These are phyloP conservation scores for Eulemur albifrons DNA, from an alignment of 2,797 vertebrate species.

Conservation along the genomic window DNA sequence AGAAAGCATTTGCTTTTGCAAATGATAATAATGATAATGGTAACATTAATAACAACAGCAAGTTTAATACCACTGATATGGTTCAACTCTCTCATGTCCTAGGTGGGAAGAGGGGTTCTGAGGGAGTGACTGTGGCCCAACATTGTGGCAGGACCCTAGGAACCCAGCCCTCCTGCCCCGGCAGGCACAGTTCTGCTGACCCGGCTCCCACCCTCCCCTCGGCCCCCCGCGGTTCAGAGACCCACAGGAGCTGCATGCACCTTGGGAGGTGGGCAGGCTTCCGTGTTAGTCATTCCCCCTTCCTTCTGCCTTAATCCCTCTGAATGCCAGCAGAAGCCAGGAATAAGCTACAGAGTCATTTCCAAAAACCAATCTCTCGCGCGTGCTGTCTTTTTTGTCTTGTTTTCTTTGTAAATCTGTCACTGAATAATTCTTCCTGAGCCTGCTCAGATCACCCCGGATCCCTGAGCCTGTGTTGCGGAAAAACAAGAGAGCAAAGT, in stretches of 20 bases:
- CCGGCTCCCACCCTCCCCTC: background rate
- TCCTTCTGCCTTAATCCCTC: constrained; percentile 4
- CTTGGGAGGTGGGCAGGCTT: background rate
- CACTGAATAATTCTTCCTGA: constrained; percentile 30
- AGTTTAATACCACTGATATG: background rate
- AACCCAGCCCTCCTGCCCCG: background rate
- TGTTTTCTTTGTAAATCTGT: constrained; percentile 48
- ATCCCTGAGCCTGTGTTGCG: background rate
- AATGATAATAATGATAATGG: background rate
- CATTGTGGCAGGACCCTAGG: background rate
- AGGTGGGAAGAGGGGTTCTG: background rate
- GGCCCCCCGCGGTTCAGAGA: rapidly evolving
- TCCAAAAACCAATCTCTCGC: constrained; percentile 5
- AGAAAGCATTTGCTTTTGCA: background rate
- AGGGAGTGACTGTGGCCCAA: background rate
- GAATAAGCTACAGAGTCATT: constrained; percentile 10
- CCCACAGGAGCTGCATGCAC: background rate
- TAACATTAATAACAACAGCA: background rate
- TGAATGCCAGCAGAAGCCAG: constrained; percentile 21
- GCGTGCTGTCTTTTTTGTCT: background rate
- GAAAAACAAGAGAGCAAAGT: background rate
- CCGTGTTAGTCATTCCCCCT: background rate
- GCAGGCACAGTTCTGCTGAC: background rate
- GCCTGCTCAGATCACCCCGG: background rate
- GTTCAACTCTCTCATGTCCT: background rate